phyloP scores from a whole-genome alignment of 2,113 vertebrate genomes.

The Heliornis fulica region DNA sequence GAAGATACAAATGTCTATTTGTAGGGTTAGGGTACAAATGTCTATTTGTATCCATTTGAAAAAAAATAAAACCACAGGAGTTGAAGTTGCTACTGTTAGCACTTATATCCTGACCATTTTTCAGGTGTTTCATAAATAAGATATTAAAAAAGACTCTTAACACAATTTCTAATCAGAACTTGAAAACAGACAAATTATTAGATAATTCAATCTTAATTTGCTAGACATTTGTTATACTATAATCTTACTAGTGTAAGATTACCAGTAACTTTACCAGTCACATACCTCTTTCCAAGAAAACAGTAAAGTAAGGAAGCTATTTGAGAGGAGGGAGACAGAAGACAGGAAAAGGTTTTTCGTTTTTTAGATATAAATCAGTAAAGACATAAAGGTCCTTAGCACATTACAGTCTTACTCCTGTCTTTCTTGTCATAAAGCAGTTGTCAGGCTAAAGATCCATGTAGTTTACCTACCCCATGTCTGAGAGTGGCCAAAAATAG shows the following conservation, averaged over 20 bases:
- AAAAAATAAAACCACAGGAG: neutral
- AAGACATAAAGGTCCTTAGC: neutral
- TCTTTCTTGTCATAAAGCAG: neutral
- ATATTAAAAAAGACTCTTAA: neutral
- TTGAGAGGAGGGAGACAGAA: constrained; percentile 40
- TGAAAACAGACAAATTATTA: neutral
- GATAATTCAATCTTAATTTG: neutral
- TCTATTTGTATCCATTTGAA: neutral
- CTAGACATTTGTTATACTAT: neutral
- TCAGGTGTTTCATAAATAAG: neutral
- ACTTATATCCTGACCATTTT: neutral
- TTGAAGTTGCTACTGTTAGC: neutral
- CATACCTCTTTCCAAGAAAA: constrained; percentile 55
- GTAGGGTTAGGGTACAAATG: too few species aligned
- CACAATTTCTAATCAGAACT: neutral
- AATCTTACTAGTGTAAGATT: neutral
- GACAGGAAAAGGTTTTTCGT: neutral
- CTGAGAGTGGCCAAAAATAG: neutral
- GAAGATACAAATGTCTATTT: neutral
- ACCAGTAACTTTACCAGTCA: constrained; percentile 13
- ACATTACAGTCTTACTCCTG: neutral
- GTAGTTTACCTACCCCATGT: neutral
- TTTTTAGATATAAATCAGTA: neutral
- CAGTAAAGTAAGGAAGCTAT: constrained; percentile 48
- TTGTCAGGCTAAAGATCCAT: neutral